These are phyloP conservation scores for Lucilia sericata DNA, from an alignment of 1,140 invertebrate species.

Conservation along the genomic window DNA sequence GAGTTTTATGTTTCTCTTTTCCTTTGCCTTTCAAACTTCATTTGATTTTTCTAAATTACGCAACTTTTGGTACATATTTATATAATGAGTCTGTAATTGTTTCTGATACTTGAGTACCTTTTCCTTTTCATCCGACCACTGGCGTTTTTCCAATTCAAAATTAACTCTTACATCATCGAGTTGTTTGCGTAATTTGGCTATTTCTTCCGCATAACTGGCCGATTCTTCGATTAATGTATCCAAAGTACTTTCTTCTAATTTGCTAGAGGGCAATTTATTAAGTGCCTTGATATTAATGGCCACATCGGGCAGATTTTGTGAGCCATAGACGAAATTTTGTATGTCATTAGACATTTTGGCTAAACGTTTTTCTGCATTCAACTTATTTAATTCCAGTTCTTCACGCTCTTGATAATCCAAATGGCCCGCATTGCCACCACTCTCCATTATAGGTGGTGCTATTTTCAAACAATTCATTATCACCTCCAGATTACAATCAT, in stretches of 20 bases:
- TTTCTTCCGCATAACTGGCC: slow-evolving; percentile 63
- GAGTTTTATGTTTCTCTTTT: not conserved
- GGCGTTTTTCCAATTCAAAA: slow-evolving; percentile 64
- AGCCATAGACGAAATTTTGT: slow-evolving; percentile 49
- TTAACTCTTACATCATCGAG: slow-evolving; percentile 62
- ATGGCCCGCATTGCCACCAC: not conserved
- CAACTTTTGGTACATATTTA: slow-evolving; percentile 66
- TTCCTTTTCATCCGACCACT: slow-evolving; percentile 64
- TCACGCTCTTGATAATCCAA: slow-evolving; percentile 42
- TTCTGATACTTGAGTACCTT: slow-evolving; percentile 64
- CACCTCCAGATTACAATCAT: slow-evolving; percentile 48
- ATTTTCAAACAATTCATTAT: slow-evolving; percentile 50
- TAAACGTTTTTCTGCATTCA: slow-evolving; percentile 45
- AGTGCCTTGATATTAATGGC: slow-evolving; percentile 42
- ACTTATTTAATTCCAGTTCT: slow-evolving; percentile 30
- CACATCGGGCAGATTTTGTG: slow-evolving; percentile 49
- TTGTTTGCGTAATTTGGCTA: slow-evolving; percentile 61
- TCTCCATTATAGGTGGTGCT: slow-evolving; percentile 26
- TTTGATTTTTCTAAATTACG: slow-evolving; percentile 58
- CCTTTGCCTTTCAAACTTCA: slow-evolving; percentile 30
- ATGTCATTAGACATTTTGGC: slow-evolving; percentile 49
- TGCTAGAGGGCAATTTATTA: slow-evolving; percentile 15
- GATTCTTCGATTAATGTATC: slow-evolving; percentile 64
- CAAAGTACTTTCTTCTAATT: slow-evolving; percentile 55
- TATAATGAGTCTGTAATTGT: slow-evolving; percentile 64